These are phyloP conservation scores for Semibalanus balanoides DNA, from an alignment of 1,140 invertebrate genomes.

Conservation along the genomic window DNA sequence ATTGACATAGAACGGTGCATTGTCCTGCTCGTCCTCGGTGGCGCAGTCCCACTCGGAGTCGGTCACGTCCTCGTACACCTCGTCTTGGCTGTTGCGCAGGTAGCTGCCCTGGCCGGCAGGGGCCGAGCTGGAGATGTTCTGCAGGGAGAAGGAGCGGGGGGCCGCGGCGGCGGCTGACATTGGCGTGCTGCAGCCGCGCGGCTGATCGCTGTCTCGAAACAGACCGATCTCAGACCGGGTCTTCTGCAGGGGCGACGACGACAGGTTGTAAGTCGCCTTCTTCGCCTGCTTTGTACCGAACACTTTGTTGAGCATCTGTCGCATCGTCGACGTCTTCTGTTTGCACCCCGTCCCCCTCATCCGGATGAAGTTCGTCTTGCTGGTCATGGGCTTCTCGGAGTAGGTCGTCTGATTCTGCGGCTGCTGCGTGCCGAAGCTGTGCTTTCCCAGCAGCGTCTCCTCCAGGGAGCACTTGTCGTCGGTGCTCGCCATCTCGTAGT, in stretches of 20 bases:
- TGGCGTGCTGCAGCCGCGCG: background rate
- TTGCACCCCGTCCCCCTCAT: background rate
- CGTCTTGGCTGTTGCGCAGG: background rate
- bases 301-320: background rate
- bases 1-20: background rate
- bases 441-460: too few relatives aligned
- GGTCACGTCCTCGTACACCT: background rate
- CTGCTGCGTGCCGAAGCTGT: too few relatives aligned
- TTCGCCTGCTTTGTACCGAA: background rate
- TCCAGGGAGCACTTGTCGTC: too few relatives aligned
- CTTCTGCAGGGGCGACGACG: background rate
- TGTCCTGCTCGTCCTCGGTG: background rate
- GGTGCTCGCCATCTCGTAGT: too few relatives aligned
- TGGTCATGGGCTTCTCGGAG: background rate
- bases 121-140: background rate
- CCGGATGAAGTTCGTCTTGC: background rate
- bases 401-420: too few relatives aligned
- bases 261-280: background rate
- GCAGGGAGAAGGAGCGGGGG: background rate
- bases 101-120: too few relatives aligned
- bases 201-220: background rate
- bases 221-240: background rate
- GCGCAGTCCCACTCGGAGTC: background rate
- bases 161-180: too few relatives aligned
- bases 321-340: background rate